Evolutionary conservation across 2,888 invertebrate species (phyloP).

Genomic region (Allygus modestus): DNA sequence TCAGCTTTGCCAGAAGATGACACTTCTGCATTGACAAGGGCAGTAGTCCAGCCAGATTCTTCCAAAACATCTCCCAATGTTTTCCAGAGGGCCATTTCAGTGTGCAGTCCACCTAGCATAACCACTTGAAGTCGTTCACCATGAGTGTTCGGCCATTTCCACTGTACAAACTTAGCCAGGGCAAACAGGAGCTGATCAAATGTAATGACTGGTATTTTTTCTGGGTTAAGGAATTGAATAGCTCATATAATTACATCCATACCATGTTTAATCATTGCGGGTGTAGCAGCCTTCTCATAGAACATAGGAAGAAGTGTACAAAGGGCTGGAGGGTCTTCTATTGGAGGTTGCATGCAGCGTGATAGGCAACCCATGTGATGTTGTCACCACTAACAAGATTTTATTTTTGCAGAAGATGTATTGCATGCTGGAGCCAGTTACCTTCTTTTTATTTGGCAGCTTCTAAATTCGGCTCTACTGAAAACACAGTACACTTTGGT

Average conservation of each 20-base stretch:
- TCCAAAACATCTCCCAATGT: conserved; percentile 10
- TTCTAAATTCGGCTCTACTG: conserved; percentile 4
- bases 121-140: neutral
- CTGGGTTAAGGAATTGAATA: neutral
- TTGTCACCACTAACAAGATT: neutral
- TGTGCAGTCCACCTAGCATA: conserved; percentile 26
- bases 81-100: conserved; percentile 24
- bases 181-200: conserved; percentile 30
- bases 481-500: neutral
- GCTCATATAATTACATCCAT: conserved; percentile 10
- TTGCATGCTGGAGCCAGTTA: neutral
- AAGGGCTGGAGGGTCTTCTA: neutral
- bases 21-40: neutral
- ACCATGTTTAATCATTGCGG: neutral
- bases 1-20: conserved; percentile 35
- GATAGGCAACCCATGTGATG: neutral
- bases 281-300: neutral
- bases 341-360: neutral
- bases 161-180: conserved; percentile 33
- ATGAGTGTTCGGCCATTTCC: conserved; percentile 7
- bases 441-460: neutral
- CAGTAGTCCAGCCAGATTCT: neutral
- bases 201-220: conserved; percentile 20
- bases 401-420: neutral
- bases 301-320: neutral